Base-by-base conservation (phyloP, 2,797 vertebrate species). In the Cichlasoma orientale region DNA sequence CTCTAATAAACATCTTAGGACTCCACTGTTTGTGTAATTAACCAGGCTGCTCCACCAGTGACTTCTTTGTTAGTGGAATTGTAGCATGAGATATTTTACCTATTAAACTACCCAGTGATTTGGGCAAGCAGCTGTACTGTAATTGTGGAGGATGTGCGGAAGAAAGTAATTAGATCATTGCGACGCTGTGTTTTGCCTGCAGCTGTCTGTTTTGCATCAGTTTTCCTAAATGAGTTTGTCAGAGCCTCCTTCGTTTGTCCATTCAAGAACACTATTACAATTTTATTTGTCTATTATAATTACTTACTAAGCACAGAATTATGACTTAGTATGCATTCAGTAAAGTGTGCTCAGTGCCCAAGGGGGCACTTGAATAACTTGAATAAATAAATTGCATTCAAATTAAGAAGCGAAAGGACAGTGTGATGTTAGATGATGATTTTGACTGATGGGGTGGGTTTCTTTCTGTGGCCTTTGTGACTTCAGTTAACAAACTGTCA, bases 121-220 rank as follows among this genome's bases (percentile, higher is more conserved):
- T 89, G 76, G 80, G 75, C 72, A 84, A 85, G 92, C 94, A 93
- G 91, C 92, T 89, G 83, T 85, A 84, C 80, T 61, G 80, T 94
- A 92, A 94, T 93, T 91, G 90, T 85, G 82, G 90, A 92, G 92
- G 94, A 93, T 92, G 93, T 91, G 91, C 90, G 75, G 94, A 94
- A 92, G 93, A 92, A 90, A 88, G 84, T 95, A 94, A 95, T 95
- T 86, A 90, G 88, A 95, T 94, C 86, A 94, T 80, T 77, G 82
- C 57, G 36, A 92, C 52, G 77, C 87, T 83, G 79, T 86, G 91
- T 92, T 94, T 94, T 82, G 85, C 86, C 89, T 79, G 78, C 82
- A 90, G 89, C 90, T 86, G 83, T 86, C 90, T 91, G 90, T 75
- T 92, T 89, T 88, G 82, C 73, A 87, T 93, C 83, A 80, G 10